Base-by-base conservation (phyloP, 2,113 vertebrate species). In the Pachycephala philippinensis region DNA sequence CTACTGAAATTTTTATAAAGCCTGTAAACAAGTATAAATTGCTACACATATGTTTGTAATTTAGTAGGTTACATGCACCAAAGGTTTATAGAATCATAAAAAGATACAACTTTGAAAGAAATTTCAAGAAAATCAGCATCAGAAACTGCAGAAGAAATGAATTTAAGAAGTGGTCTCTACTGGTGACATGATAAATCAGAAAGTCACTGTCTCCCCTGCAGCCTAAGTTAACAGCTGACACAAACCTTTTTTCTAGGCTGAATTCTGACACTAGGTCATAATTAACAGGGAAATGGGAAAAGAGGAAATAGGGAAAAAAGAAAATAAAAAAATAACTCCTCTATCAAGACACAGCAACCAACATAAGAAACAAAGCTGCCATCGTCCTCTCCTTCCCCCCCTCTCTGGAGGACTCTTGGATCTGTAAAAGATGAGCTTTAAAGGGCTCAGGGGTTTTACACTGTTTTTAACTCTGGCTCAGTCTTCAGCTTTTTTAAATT, bases 1-100 rank as follows among this genome's bases (percentile, higher is more conserved):
- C 90, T 93, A 88, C 92, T 96, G 50, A 96, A 96, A 96, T 92
- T 96, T 95, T 96, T 95, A 97, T 96, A 96, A 96, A 93, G 91
- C 59, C 79, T 69, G 42, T 85, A 93, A 93, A 96, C 70, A 91
- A 94, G 66, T 72, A 93, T 91, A 91, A 93, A 96, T 90, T 66
- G 59, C 54, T 88, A 72, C 54, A 83, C 42, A 45, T 77, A 65
- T 23, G 47, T 93, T 94, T 79, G 31, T 26, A 89, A 89, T 87
- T 93, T 86, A 80, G 60, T 66, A 28, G 40, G 39, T 49, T 94
- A 79, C 22, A 2, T 61, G 61, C 50, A 89, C 57, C 49, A 68
- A 94, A 95, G 71, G 52, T 89, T 89, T 89, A 78, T 31, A 13
- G 77, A 91, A 84, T 63, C 56, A 69, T 75, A 95, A 89, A 89